Evolutionary conservation across 2,888 invertebrate species (phyloP), one percentile per base, ranked within the genome.

Genomic region (Eledona agricola): DNA sequence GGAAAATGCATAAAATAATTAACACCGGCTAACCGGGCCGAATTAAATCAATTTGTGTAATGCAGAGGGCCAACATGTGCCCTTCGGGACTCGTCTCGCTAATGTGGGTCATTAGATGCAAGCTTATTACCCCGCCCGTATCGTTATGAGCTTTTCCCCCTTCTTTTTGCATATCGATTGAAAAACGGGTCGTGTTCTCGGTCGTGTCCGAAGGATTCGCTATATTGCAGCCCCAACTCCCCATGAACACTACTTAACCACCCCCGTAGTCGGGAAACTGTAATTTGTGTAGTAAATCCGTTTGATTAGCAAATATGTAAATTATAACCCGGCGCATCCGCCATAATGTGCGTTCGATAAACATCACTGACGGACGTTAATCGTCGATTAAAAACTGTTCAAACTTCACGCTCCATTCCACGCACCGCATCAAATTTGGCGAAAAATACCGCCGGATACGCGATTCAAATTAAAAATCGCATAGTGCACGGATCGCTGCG

Each of bases 41-140:
- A 47, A 28, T 29, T 37, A 35, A 47, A 37, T 47, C 37, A 47
- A 47, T 47, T 47, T 37, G 47, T 29, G 38, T 20, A 47, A 34
- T 38, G 47, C 34, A 47, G 38, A 37, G 29, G 12, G n/a, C 16
- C 15, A 29, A 29, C 37, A 6, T 7, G 9, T 9, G 9, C 16
- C 34, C 9, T 22, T 29, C 15, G 28, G 26, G 37, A 10, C 37
- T 15, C 15, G 31, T 47, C 6, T 40, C 11, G 11, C 25, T 59
- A 63, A 62, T 60, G 58, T 58, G 57, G 56, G 60, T 62, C 60
- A 62, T 65, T 65, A 63, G 60, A 55, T 64, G 59, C 61, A 60
- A 59, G 62, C 60, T 60, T 64, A 62, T 61, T 62, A 59, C 59
- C 52, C 55, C 50, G 34, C 46, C 53, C 63, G 60, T 58, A 63